Base-by-base conservation (phyloP, 2,888 invertebrate genomes). In the Homarus gammarus region DNA sequence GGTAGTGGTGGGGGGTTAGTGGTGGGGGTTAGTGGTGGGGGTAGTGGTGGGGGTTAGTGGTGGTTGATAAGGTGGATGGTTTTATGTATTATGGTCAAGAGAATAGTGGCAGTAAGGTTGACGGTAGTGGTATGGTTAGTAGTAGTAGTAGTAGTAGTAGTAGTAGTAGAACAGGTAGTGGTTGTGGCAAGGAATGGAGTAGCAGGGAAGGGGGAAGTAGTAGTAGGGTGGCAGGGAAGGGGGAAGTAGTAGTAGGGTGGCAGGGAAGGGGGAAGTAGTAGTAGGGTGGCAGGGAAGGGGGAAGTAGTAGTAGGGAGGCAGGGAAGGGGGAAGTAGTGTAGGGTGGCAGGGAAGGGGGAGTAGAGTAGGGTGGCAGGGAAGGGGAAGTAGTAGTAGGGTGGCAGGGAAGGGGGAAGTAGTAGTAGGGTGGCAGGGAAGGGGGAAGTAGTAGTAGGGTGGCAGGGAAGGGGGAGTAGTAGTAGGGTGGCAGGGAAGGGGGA, bases 131-230 rank as follows among this genome's bases (percentile, higher is more conserved):
- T 72, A 5, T 15, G 15, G 33, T 27, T 72, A 72, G 33, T 33
- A 33, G 72, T 72, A 33, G 72, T 72, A 6, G 22, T 10, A 18
- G 31, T 10, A 18, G 31, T 64, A 6, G 64, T 64, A 31, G 64
- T 64, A n/a, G n/a, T n/a, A n/a, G n/a, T n/a, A n/a, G n/a, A n/a
- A 18, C 31, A 22, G 72, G 72, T 72, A 33, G 72, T 33, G 72
- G 33, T 72, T 22, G 18, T 72, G 12, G 18, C 64, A 33, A 33
- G n/a, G n/a, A n/a, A n/a, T n/a, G n/a, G n/a, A n/a, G n/a, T n/a
- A n/a, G n/a, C n/a, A n/a, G n/a, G n/a, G n/a, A n/a, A n/a, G n/a
- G n/a, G n/a, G n/a, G n/a, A n/a, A n/a, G n/a, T n/a, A n/a, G n/a
- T n/a, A n/a, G n/a, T n/a, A n/a, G n/a, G 49, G 44, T 12, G 5